phyloP scores from a whole-genome alignment of 2,113 vertebrate species.

The Columbina picui region DNA sequence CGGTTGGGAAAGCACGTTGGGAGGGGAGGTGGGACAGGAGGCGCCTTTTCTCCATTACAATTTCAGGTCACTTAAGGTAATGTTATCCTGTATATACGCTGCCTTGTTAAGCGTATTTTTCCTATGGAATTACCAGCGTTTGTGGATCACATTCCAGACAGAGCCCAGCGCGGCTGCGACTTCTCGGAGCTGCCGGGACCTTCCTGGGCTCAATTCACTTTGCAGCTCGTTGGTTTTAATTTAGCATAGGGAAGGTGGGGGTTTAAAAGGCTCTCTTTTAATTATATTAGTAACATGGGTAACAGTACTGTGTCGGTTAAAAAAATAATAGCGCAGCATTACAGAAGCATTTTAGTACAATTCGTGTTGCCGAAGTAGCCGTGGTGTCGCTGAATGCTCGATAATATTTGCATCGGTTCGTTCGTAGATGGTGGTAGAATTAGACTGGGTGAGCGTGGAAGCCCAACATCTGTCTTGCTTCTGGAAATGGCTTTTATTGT shows the following conservation, averaged over 20 bases:
- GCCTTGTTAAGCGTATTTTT: not conserved
- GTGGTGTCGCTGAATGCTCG: not conserved
- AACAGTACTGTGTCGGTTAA: not conserved
- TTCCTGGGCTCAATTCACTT: not conserved
- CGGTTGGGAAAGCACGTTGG: not conserved
- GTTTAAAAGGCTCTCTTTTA: not conserved
- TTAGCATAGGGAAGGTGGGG: not conserved
- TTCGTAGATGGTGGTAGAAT: not conserved
- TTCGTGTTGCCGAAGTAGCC: not conserved
- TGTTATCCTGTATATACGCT: not conserved
- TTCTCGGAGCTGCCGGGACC: not conserved
- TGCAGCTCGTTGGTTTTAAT: not conserved
- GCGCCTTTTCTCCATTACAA: not conserved
- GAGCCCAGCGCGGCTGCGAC: not conserved
- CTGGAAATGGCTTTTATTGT: not conserved
- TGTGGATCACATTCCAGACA: not conserved
- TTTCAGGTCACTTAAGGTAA: conserved; percentile 37
- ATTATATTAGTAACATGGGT: not conserved
- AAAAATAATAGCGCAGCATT: not conserved
- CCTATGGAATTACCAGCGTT: not conserved
- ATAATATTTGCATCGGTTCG: not conserved
- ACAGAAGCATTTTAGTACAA: not conserved
- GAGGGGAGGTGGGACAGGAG: not conserved
- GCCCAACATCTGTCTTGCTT: not conserved
- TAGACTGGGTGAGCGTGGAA: not conserved